phyloP scores from a whole-genome alignment of 2,797 vertebrate genomes.

The Enteromius anoplus region DNA sequence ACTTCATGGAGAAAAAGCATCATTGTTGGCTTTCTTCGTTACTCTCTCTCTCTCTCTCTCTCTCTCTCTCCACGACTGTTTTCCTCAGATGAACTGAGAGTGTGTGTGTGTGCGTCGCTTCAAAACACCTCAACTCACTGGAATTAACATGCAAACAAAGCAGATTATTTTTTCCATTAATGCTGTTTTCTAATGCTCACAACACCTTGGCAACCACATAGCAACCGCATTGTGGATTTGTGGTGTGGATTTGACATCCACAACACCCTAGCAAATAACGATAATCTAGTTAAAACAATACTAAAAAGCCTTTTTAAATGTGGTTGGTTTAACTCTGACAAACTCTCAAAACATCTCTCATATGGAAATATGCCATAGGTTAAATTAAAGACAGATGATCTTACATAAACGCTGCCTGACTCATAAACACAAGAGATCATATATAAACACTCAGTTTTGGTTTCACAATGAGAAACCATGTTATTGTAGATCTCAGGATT shows the following conservation, averaged over 20 bases:
- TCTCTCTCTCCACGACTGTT: background rate
- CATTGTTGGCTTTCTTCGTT: slow-evolving; percentile 57
- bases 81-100: background rate
- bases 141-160: background rate
- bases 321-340: background rate
- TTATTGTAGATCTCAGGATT: too few species aligned
- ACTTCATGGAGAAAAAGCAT: slow-evolving; percentile 63
- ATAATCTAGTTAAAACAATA: background rate
- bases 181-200: background rate
- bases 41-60: background rate
- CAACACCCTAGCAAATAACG: background rate
- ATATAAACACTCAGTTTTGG: background rate
- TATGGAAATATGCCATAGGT: background rate
- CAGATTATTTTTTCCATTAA: background rate
- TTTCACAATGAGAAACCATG: too few species aligned
- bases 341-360: background rate
- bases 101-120: background rate
- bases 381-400: background rate
- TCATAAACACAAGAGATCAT: background rate
- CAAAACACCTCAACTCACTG: background rate
- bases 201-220: background rate
- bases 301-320: background rate
- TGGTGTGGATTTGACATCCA: too few species aligned
- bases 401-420: background rate
- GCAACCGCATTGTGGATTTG: background rate